Evolutionary conservation across 2,888 invertebrate species (phyloP), one percentile per base, ranked within the genome.

Genomic region (Acronicta leporina): DNA sequence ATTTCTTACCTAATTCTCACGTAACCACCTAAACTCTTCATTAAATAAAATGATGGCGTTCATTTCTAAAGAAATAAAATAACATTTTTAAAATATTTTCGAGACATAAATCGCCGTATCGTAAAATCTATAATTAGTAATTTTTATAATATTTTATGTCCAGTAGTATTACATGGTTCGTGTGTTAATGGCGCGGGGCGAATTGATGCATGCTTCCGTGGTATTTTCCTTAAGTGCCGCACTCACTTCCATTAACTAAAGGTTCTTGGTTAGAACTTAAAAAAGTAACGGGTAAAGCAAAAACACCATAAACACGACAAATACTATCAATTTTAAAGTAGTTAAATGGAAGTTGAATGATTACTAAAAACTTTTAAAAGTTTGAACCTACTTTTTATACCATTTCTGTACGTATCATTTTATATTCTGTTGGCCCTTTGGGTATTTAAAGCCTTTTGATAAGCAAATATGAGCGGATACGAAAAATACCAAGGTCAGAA

Each of bases 401-500:
- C 45, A 33, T 48, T 51, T 71, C 11, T 45, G 5, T 11, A 42
- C 30, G 33, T 40, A 33, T 42, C 16, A 40, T 56, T n/a, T n/a
- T 49, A 46, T 14, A 40, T 48, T 8, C 47, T 35, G 7, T 52
- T 38, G 52, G 44, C 48, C 25, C 3, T 56, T 50, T 16, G 7
- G 27, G 50, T 52, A 63, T 65, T 57, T 25, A 50, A 52, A 59
- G 33, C n/a, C 49, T 61, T 58, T 64, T 63, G 52, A 70, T 67
- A 74, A 70, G 43, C 61, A 66, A 68, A 73, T 68, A 79, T 75
- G 68, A 77, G 52, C 58, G 52, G 61, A 79, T 73, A 76, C 73
- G 48, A 80, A 82, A 81, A 76, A 78, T 72, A 77, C 68, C 82
- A 87, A 87, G 88, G 86, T 69, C 80, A 74, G 54, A 56, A 51